Evolutionary conservation across 2,113 vertebrate species (phyloP).

Genomic region (Corvus hawaiiensis): DNA sequence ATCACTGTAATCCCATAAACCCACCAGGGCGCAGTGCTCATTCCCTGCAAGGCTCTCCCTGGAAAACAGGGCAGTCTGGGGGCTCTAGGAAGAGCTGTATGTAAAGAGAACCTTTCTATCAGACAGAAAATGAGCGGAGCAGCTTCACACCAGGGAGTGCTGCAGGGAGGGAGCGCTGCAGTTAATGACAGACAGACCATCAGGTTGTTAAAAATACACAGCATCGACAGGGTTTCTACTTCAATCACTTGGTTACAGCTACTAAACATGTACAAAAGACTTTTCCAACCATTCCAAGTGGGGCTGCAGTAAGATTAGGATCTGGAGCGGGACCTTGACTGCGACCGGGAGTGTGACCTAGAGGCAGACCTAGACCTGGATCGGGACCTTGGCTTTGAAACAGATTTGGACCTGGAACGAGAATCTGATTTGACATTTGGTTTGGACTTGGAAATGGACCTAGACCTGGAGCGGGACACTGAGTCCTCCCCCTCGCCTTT

Average conservation of each 20-base stretch:
- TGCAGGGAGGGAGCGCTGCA: slow-evolving; percentile 61
- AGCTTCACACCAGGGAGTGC: slow-evolving; percentile 30
- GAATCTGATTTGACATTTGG: slow-evolving; percentile 70
- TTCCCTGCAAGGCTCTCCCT: slow-evolving; percentile 45
- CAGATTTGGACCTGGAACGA: slow-evolving; percentile 76
- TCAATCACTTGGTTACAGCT: slow-evolving; percentile 77
- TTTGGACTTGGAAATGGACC: slow-evolving; percentile 76
- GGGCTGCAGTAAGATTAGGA: slow-evolving; percentile 71
- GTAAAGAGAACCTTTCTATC: neutral
- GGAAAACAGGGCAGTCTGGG: slow-evolving; percentile 7
- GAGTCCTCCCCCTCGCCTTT: slow-evolving; percentile 47
- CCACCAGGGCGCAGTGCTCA: neutral
- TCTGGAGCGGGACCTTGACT: slow-evolving; percentile 77
- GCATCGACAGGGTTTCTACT: slow-evolving; percentile 72
- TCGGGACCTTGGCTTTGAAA: slow-evolving; percentile 72
- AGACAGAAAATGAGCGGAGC: slow-evolving; percentile 11
- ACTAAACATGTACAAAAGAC: slow-evolving; percentile 79
- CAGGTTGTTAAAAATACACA: slow-evolving; percentile 72
- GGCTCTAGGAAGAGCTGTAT: slow-evolving; percentile 3
- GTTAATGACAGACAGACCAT: slow-evolving; percentile 56
- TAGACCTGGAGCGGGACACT: slow-evolving; percentile 68
- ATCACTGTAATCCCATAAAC: slow-evolving; percentile 55
- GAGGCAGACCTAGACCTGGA: slow-evolving; percentile 78
- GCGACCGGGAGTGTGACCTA: slow-evolving; percentile 70
- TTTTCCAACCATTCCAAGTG: slow-evolving; percentile 34